Evolutionary conservation across 1,140 invertebrate genomes (phyloP).

Genomic region (Lanistes nyassanus): DNA sequence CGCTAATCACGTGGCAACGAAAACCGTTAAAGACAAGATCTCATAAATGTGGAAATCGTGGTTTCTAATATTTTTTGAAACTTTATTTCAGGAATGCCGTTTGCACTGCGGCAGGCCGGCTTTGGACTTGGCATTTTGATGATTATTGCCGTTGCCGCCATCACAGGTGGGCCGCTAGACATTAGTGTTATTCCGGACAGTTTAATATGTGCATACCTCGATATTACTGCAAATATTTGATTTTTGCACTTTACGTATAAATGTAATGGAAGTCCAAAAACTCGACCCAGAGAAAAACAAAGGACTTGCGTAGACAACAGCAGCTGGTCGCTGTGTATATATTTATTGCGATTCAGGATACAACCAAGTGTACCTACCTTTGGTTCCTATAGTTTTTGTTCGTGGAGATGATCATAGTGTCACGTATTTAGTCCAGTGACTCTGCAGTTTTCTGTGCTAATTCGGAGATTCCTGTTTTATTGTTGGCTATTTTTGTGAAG

Average conservation of each 20-base stretch:
- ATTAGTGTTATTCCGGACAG: background rate
- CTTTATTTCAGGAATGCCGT: slow-evolving; percentile 78
- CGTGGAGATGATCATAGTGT: background rate
- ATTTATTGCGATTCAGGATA: too few relatives aligned
- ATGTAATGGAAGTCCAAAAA: background rate
- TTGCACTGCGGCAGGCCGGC: slow-evolving; percentile 83
- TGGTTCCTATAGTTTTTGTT: background rate
- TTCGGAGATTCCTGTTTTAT: background rate
- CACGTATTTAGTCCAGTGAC: background rate
- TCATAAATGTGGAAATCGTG: too few relatives aligned
- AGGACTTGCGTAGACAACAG: background rate
- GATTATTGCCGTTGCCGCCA: slow-evolving; percentile 78
- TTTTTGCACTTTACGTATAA: background rate
- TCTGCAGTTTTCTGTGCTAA: background rate
- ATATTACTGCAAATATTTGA: background rate
- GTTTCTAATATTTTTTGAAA: background rate
- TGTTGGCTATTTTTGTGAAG: background rate
- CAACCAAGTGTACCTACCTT: background rate
- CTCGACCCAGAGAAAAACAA: background rate
- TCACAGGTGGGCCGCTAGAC: slow-evolving; percentile 70
- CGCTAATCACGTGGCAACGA: background rate
- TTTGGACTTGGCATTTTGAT: slow-evolving; percentile 81
- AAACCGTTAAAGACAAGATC: background rate
- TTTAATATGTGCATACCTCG: background rate
- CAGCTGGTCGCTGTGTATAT: background rate